Base-by-base conservation (phyloP, 2,797 vertebrate genomes). In the Onychomys torridus region DNA sequence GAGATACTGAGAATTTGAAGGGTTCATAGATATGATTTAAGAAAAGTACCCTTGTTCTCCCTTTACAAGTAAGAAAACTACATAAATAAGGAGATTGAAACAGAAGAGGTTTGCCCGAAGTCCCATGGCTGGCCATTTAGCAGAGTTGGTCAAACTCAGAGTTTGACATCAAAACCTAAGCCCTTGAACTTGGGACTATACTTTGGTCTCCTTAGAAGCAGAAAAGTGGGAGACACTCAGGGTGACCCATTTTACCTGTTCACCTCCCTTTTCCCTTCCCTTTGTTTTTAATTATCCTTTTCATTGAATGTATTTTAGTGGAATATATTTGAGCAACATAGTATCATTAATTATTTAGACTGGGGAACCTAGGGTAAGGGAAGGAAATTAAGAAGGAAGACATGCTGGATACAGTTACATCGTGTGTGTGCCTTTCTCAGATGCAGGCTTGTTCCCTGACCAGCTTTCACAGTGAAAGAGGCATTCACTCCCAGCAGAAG, bases 351-450 rank as follows among this genome's bases (percentile, higher is more conserved):
- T 97, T 95, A 94, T 89, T 94, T 90, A 94, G 76, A 46, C 75
- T 34, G 40, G 59, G 91, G 90, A 89, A 95, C 91, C 79, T 79
- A 91, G 84, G 92, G 91, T 82, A 71, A 90, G 61, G 90, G 69
- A 93, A 96, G 92, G 96, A 96, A 95, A 97, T 96, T 93, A 95
- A 97, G 90, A 92, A 94, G 90, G 76, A 92, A 92, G 94, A 97
- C 93, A 91, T 95, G 94, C 76, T 91, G 92, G 86, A 81, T 93
- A 86, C 69, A 89, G 88, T 94, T 96, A 82, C 78, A 55, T 89
- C 75, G 93, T 67, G 78, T 43, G 73, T 71, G 88, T 0, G 40
- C 83, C 76, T 83, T 87, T 96, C 83, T 92, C 79, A 16, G 95
- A 95, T 67, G 95, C 55, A 77, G 94, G 81, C 76, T 73, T 97